Conservation (phyloP, 2,797 vertebrate genomes). For the Acanthiza pusilla region DNA sequence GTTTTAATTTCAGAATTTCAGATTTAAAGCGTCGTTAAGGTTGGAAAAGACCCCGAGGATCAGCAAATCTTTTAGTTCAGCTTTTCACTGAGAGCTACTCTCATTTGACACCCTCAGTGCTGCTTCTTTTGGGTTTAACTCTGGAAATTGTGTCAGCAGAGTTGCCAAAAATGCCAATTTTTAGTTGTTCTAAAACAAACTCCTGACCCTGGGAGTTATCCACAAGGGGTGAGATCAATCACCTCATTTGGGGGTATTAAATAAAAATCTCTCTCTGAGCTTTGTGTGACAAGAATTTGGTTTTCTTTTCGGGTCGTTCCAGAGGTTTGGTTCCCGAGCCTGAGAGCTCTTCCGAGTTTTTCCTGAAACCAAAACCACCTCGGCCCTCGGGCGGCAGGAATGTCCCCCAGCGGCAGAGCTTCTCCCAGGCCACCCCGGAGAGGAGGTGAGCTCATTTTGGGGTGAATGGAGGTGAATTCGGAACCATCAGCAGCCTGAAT, state of each 20-base stretch:
- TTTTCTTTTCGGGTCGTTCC: background rate
- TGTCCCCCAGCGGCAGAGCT: background rate
- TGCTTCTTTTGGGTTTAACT: background rate
- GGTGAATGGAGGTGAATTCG: background rate
- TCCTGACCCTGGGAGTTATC: background rate
- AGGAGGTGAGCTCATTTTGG: conserved; percentile 66
- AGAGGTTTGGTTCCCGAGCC: conserved; percentile 67
- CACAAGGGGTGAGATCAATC: background rate
- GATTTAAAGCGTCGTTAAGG: background rate
- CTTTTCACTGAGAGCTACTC: background rate
- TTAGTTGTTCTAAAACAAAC: background rate
- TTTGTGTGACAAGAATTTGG: background rate
- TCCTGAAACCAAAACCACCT: background rate
- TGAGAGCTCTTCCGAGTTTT: background rate
- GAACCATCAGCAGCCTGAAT: background rate
- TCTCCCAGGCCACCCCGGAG: background rate
- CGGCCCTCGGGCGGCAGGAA: background rate
- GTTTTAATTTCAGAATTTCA: background rate
- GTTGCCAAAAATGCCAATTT: background rate
- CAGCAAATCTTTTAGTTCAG: background rate
- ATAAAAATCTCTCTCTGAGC: background rate
- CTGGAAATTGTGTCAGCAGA: background rate
- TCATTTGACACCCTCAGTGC: background rate
- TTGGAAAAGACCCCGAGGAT: background rate
- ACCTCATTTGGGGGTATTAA: background rate